Conservation (phyloP, 2,888 invertebrate genomes). For the Exephanes ischioxanthus region DNA sequence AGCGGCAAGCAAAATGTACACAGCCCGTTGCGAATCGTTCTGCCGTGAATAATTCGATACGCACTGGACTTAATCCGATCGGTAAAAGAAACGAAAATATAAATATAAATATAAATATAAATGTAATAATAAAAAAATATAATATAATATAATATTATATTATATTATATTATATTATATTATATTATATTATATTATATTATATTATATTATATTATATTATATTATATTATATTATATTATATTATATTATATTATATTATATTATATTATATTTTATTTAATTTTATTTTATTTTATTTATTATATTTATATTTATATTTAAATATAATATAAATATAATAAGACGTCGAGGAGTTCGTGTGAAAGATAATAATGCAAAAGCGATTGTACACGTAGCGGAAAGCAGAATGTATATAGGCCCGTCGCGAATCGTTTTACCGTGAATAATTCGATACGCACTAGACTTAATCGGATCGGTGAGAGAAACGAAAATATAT, state of each 20-base stretch:
- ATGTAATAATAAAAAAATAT: no score
- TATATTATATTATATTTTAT: no score
- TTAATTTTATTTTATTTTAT: no score
- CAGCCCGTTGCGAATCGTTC: slow-evolving; percentile 33
- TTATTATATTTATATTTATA: no score
- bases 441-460: slow-evolving; percentile 49
- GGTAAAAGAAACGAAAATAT: slow-evolving; percentile 29
- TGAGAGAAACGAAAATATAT: slow-evolving; percentile 30
- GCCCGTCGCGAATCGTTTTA: slow-evolving; percentile 32
- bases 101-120: no score
- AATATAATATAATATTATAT: background rate
- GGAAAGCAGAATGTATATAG: background rate
- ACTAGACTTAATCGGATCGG: slow-evolving; percentile 40
- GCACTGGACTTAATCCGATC: slow-evolving; percentile 35
- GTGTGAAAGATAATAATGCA: slow-evolving; percentile 5
- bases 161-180: no score
- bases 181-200: no score
- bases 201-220: no score
- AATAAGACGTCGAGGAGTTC: background rate
- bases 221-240: no score
- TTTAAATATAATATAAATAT: no score
- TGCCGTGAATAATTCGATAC: slow-evolving; percentile 43
- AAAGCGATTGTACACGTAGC: background rate
- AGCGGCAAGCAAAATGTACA: background rate
- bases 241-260: no score